Conservation (phyloP, 2,113 vertebrate species). For the Saccopteryx leptura region DNA sequence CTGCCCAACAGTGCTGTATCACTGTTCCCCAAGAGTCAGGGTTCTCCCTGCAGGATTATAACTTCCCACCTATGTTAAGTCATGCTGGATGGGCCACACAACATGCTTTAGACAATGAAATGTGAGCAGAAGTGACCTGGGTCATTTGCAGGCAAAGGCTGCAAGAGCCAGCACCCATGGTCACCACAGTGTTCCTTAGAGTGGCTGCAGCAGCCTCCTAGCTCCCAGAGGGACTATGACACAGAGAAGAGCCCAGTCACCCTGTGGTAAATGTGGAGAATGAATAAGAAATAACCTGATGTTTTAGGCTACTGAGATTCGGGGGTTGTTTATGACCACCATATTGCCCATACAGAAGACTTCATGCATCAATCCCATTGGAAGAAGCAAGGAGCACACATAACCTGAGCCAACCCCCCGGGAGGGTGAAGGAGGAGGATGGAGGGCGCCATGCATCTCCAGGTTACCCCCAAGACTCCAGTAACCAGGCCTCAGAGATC, state of each 20-base stretch:
- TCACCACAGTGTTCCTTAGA: background rate
- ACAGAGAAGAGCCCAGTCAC: background rate
- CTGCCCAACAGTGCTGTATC: background rate
- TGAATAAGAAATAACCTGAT: background rate
- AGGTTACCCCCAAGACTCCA: background rate
- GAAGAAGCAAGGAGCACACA: background rate
- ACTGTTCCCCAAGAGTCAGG: too few relatives aligned
- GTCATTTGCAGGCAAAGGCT: constrained; percentile 27
- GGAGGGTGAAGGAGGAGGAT: background rate
- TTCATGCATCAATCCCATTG: background rate
- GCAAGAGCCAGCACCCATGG: background rate
- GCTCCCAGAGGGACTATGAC: background rate
- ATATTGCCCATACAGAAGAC: background rate
- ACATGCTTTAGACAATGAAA: background rate
- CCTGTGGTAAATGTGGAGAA: background rate
- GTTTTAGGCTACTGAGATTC: background rate
- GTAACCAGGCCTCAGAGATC: constrained; percentile 1
- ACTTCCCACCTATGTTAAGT: background rate
- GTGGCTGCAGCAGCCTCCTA: background rate
- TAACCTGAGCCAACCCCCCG: background rate
- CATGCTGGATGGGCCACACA: background rate
- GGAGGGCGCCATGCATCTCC: background rate
- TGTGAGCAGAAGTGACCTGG: background rate
- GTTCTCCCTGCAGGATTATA: background rate
- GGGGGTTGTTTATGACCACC: background rate